These are phyloP conservation scores for Pachyuromys duprasi DNA, from an alignment of 2,797 vertebrate species.

Conservation along the genomic window DNA sequence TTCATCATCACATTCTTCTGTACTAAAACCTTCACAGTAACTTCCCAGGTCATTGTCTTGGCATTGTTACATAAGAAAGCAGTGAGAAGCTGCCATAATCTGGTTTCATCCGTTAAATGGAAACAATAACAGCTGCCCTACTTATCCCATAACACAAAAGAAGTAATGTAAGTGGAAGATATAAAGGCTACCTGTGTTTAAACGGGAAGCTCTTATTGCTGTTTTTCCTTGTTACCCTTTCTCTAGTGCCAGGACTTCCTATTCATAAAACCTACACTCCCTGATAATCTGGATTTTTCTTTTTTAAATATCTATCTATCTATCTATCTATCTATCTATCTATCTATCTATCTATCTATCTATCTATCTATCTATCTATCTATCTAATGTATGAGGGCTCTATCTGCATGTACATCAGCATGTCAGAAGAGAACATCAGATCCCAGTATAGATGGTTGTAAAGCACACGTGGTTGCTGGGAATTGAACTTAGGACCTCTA, in stretches of 20 bases:
- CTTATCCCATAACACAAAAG: neutral
- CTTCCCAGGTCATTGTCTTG: neutral
- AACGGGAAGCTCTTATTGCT: neutral
- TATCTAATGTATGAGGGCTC: too few species aligned
- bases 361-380: too few species aligned
- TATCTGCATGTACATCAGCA: too few species aligned
- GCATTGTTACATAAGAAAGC: neutral
- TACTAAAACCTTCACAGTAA: neutral
- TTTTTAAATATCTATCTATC: too few species aligned
- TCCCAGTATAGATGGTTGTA: too few species aligned
- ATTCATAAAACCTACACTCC: neutral
- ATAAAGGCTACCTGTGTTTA: neutral
- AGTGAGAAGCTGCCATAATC: neutral
- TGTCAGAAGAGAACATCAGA: too few species aligned
- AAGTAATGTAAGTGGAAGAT: neutral
- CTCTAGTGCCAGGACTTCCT: neutral
- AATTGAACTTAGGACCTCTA: too few species aligned
- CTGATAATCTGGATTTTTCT: neutral
- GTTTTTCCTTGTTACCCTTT: neutral
- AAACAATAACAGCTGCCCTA: neutral
- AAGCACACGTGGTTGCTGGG: too few species aligned
- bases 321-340: too few species aligned
- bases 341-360: too few species aligned
- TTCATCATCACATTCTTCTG: neutral
- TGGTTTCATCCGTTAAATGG: neutral